phyloP scores from a whole-genome alignment of 2,888 invertebrate species.

The Deilephila porcellus region DNA sequence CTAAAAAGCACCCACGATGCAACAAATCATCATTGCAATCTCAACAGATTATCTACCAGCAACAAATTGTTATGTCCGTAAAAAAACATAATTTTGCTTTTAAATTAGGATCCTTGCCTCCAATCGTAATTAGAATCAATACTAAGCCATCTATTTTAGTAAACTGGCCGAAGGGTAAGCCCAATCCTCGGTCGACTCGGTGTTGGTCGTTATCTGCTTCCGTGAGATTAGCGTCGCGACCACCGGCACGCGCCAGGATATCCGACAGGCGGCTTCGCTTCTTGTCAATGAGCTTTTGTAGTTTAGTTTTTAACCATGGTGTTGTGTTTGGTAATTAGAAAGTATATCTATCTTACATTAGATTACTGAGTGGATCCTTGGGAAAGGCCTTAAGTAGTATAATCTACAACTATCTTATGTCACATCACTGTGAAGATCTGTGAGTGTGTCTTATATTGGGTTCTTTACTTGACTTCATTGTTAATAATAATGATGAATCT shows the following conservation, averaged over 20 bases:
- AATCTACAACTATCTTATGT: too few species aligned
- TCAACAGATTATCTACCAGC: too few species aligned
- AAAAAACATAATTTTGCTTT: neutral
- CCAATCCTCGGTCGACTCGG: neutral
- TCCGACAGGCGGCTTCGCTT: neutral
- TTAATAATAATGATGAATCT: too few species aligned
- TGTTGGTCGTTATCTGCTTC: conserved; percentile 1
- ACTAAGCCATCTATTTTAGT: neutral
- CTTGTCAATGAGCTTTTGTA: neutral
- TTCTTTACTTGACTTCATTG: too few species aligned
- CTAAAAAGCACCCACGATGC: too few species aligned
- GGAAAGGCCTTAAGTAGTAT: too few species aligned
- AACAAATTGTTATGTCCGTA: neutral
- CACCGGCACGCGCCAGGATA: neutral
- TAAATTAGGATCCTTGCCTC: neutral
- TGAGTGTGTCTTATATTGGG: too few species aligned
- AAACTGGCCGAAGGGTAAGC: neutral
- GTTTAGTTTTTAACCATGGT: neutral
- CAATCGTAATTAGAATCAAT: neutral
- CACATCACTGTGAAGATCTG: too few species aligned
- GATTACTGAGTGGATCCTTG: too few species aligned
- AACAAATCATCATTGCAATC: too few species aligned
- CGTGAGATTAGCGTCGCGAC: conserved; percentile 11
- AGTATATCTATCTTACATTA: too few species aligned
- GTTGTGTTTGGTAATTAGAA: neutral